Evolutionary conservation across 2,888 invertebrate species (phyloP), one percentile per base, ranked within the genome.

Genomic region (Drosophila paucipuncta): DNA sequence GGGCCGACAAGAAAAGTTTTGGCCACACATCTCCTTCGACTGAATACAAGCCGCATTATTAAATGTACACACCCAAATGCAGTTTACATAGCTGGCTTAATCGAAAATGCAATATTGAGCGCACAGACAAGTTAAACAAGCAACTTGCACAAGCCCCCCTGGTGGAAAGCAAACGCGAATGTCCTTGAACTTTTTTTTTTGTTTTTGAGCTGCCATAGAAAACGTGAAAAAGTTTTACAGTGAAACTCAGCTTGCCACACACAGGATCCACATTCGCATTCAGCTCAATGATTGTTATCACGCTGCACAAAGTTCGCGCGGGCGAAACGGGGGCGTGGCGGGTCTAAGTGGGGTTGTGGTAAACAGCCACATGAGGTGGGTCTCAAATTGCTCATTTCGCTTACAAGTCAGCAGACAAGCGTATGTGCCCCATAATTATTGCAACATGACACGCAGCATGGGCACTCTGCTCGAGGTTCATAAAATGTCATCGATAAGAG

Each of bases 391-490:
- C 72, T 89, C 89, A 73, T 84, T 86, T 84, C 59, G 60, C 71
- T 28, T 13, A n/a, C 22, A 16, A 63, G 73, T 39, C 30, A 58
- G 28, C 49, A 57, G 68, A 30, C 54, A 54, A 60, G 59, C 85
- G 83, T 83, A 87, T 85, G 87, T 85, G 85, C 83, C 66, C 63
- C 70, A 76, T 85, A 87, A 85, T 87, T 85, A 85, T 87, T 80
- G 82, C 87, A 83, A 87, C 76, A 83, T 83, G 85, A 76, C 83
- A 82, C 77, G 87, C 77, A 77, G 71, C 68, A 62, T 43, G 30
- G 16, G 31, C 57, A 41, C 43, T 47, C 58, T 55, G 73, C 53
- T 73, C 6, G 28, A 30, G 54, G 35, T 31, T 43, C 31, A 58
- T 58, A 58, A 78, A 82, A 80, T 76, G 71, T 30, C 73, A 68